These are phyloP conservation scores for Coremacera marginata DNA, from an alignment of 2,888 invertebrate species.

Conservation along the genomic window DNA sequence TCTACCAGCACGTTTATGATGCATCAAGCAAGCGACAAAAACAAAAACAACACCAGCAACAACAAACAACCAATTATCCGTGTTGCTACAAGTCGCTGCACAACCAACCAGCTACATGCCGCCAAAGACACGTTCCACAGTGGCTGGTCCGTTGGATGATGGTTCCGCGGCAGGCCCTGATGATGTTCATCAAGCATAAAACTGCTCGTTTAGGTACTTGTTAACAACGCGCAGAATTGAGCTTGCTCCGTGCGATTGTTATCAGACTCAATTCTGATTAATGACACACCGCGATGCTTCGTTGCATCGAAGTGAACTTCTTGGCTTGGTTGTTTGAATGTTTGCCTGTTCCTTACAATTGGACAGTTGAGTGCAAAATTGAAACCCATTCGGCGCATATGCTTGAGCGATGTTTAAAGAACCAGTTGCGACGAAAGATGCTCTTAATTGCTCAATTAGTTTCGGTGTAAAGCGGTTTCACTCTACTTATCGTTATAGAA, in stretches of 20 bases:
- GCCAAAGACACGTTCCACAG: background rate
- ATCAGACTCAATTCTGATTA: conserved; percentile 20
- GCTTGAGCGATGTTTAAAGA: too few relatives aligned
- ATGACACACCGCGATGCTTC: conserved; percentile 7
- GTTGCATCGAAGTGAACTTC: background rate
- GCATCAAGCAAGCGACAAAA: background rate
- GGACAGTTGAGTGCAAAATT: background rate
- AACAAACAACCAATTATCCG: background rate
- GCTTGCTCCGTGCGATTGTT: background rate
- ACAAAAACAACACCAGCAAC: background rate
- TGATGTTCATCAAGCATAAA: conserved; percentile 10
- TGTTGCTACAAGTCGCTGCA: background rate
- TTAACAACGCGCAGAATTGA: background rate
- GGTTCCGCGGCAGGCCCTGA: background rate
- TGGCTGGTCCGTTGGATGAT: background rate
- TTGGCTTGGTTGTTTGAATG: background rate
- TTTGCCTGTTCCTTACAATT: background rate
- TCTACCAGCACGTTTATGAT: too few relatives aligned
- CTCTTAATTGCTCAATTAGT: conserved; percentile 4
- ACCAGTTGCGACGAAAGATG: background rate
- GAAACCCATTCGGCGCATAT: too few relatives aligned
- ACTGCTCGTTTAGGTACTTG: conserved; percentile 3
- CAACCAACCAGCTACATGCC: background rate
- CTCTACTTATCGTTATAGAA: too few relatives aligned
- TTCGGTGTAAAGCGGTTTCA: too few relatives aligned